Percentiles rank a stretch among this genome's conserved stretches.
phyloP scores from a whole-genome alignment of 2,888 invertebrate species.

The Bombylius major region DNA sequence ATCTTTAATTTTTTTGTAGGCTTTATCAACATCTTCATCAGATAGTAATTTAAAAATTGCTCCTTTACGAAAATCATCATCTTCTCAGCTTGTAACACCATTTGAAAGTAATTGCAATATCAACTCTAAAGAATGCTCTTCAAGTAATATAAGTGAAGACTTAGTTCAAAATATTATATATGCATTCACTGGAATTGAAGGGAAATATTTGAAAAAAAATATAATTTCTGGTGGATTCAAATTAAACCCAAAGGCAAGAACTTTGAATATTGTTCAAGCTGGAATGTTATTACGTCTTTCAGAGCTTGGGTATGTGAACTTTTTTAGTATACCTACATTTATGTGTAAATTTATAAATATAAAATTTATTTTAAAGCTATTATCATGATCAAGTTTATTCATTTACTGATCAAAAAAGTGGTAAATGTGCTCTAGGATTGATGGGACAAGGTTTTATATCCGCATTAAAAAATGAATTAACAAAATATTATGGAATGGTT shows the following conservation, averaged over 20 bases:
- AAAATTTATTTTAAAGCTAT: slow-evolving; percentile 16
- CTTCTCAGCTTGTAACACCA: neutral
- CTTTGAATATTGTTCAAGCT: slow-evolving; percentile 44
- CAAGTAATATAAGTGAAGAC: slow-evolving; percentile 26
- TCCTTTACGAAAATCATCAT: slow-evolving; percentile 5
- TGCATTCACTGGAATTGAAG: slow-evolving; percentile 79
- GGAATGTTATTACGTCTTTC: slow-evolving; percentile 60
- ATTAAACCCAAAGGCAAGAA: slow-evolving; percentile 42
- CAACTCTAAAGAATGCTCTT: slow-evolving; percentile 6
- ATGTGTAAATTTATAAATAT: neutral
- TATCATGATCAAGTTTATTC: slow-evolving; percentile 65
- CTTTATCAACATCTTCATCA: slow-evolving; percentile 3
- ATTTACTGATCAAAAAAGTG: slow-evolving; percentile 62
- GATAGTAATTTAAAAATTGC: slow-evolving; percentile 15
- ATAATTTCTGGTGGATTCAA: slow-evolving; percentile 47
- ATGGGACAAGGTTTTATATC: slow-evolving; percentile 79
- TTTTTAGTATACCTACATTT: neutral
- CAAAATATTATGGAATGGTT: slow-evolving; percentile 77
- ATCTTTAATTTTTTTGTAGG: neutral
- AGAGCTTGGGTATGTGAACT: slow-evolving; percentile 65
- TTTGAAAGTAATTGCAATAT: slow-evolving; percentile 18
- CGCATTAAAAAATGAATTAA: slow-evolving; percentile 70
- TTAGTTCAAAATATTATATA: slow-evolving; percentile 68
- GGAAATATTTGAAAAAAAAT: slow-evolving; percentile 57
- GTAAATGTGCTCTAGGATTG: slow-evolving; percentile 52